Conservation (phyloP, 2,113 vertebrate species). For the Sphyrna mokarran region DNA sequence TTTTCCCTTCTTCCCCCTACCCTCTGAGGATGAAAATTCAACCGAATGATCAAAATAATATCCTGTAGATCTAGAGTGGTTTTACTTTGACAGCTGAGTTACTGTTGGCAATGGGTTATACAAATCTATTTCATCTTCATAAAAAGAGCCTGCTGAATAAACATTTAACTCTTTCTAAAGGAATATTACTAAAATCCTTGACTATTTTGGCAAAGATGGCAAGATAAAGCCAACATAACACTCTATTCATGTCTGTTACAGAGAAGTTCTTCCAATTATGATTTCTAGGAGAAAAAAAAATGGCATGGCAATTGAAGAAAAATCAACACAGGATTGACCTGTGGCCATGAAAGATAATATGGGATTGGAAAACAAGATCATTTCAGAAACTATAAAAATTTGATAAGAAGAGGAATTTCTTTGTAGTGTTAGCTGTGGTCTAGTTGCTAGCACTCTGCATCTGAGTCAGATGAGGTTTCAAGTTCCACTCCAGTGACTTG, state of each 20-base stretch:
- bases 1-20: no score
- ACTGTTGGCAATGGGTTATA: no score
- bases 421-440: not conserved
- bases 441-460: not conserved
- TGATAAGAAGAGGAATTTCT: not conserved
- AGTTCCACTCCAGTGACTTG: not conserved
- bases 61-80: not conserved
- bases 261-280: not conserved
- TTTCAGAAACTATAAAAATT: not conserved
- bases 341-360: not conserved
- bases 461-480: not conserved
- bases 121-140: not conserved
- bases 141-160: not conserved
- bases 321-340: not conserved
- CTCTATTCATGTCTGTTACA: not conserved
- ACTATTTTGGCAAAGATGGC: not conserved
- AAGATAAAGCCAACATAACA: not conserved
- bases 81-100: not conserved
- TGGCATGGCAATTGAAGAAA: not conserved
- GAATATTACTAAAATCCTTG: not conserved
- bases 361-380: not conserved
- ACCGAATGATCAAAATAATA: not conserved
- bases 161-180: not conserved
- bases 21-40: no score
- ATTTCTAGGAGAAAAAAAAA: not conserved